Percentiles rank a stretch among this genome's conserved stretches.
These are phyloP conservation scores for Morone chrysops DNA, from an alignment of 2,113 vertebrate species.

Conservation along the genomic window DNA sequence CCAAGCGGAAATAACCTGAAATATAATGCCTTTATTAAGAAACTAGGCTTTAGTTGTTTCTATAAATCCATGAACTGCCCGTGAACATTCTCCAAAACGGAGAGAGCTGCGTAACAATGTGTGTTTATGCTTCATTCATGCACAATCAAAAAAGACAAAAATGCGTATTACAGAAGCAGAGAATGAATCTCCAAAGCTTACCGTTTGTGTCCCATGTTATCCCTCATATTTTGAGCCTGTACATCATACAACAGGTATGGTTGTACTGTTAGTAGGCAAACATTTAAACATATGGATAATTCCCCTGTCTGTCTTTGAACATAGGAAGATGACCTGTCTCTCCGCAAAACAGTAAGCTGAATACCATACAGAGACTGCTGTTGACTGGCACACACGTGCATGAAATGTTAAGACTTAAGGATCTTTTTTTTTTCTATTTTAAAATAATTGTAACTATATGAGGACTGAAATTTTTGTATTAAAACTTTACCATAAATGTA, in stretches of 20 bases:
- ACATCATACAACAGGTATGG: background rate
- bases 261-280: background rate
- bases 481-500: background rate
- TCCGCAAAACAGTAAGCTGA: background rate
- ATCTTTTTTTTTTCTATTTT: background rate
- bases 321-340: background rate
- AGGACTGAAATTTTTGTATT: background rate
- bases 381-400: background rate
- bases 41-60: background rate
- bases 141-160: background rate
- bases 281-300: conserved; percentile 16
- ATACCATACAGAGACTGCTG: background rate
- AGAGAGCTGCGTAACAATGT: background rate
- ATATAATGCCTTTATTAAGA: background rate
- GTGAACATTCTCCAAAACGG: background rate
- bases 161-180: background rate
- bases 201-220: background rate
- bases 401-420: background rate
- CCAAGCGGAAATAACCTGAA: background rate
- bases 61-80: background rate
- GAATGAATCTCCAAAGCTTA: background rate
- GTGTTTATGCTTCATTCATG: conserved; percentile 10
- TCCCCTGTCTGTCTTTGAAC: background rate
- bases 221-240: conserved; percentile 9
- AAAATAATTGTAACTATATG: background rate